These are phyloP conservation scores for Sigmodon hispidus DNA, from an alignment of 2,113 vertebrate species.

Conservation along the genomic window DNA sequence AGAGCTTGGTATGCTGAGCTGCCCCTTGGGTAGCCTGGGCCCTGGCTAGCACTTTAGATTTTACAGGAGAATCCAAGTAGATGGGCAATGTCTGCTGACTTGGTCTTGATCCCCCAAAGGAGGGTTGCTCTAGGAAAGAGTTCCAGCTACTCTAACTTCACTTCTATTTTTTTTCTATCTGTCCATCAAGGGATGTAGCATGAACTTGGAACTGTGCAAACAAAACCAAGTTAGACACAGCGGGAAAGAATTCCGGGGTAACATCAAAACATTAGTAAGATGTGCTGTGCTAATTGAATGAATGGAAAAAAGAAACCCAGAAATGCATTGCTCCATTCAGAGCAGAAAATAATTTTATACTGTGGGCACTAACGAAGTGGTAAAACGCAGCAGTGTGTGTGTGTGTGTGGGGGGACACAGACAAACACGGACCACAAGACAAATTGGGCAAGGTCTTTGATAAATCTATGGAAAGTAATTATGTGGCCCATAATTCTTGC, in stretches of 20 bases:
- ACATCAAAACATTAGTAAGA: neutral
- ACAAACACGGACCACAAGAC: too few relatives aligned
- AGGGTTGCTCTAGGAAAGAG: neutral
- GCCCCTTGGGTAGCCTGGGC: neutral
- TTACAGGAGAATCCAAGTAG: neutral
- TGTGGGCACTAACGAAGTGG: neutral
- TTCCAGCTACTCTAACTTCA: neutral
- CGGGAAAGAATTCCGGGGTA: neutral
- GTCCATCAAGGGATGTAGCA: neutral
- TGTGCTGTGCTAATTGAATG: neutral
- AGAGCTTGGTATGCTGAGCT: conserved; percentile 4
- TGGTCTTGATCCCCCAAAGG: neutral
- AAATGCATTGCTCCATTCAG: neutral
- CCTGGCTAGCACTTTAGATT: neutral
- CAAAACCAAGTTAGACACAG: neutral
- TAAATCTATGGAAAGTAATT: neutral
- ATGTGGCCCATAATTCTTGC: neutral
- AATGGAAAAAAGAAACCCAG: neutral
- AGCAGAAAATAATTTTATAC: neutral
- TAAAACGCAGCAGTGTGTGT: neutral
- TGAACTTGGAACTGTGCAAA: neutral
- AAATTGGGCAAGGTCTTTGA: neutral
- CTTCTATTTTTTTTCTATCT: neutral
- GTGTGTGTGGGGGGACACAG: neutral
- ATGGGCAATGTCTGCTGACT: neutral